Base-by-base conservation (phyloP, 2,113 vertebrate genomes). In the Nicator chloris region DNA sequence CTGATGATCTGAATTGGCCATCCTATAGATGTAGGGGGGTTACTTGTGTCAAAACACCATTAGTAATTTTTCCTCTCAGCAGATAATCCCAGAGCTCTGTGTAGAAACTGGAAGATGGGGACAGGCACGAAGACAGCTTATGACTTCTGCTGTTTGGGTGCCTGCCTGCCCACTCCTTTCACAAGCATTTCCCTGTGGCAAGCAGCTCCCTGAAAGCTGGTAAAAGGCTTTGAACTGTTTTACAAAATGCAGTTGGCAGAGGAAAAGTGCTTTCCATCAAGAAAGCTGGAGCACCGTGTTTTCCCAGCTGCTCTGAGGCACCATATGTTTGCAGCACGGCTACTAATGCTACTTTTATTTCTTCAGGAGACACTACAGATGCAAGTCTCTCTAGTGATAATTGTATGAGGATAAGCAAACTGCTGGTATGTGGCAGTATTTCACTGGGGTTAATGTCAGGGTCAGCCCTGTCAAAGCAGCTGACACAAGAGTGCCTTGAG, bases 171-270 rank as follows among this genome's bases (percentile, higher is more conserved):
- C 91, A 97, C 96, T 96, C 86, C 80, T 97, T 96, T 96, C 96
- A 92, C 92, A 95, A 82, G 94, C 91, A 83, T 81, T 86, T 95
- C 91, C 83, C 69, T 86, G 95, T 97, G 95, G 96, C 94, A 97
- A 68, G 91, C 83, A 95, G 86, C 86, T 97, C 83, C 59, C 88
- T 95, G 94, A 94, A 97, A 97, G 83, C 94, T 96, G 92, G 94
- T 97, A 95, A 95, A 93, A 95, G 94, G 88, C 95, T 97, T 96
- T 97, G 96, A 97, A 96, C 95, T 97, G 95, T 94, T 95, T 95
- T 96, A 95, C 96, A 95, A 94, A 96, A 95, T 78, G 90, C 86
- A 88, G 72, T 97, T 97, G 95, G 96, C 96, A 96, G 82, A 94
- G 80, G 72, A 83, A 91, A 83, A 95, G 83, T 78, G 86, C 95